phyloP scores from a whole-genome alignment of 2,797 vertebrate species.

The Ptychadena robeensis region DNA sequence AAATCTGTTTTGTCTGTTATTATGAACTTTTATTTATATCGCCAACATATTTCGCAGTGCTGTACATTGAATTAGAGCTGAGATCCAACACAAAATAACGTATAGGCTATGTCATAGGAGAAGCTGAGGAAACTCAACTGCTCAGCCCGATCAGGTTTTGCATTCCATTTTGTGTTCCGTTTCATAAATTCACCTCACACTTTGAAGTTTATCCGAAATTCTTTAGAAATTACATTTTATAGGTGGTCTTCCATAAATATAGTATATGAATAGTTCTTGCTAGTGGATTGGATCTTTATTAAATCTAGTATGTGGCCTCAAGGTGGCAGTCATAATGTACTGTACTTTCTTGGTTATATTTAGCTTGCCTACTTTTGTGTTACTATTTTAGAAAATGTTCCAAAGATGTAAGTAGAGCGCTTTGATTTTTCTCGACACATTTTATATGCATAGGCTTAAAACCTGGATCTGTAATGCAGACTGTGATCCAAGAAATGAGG shows the following conservation, averaged over 20 bases:
- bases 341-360: background rate
- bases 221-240: background rate
- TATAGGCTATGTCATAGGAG: no score
- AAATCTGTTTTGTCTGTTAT: constrained; percentile 1
- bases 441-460: background rate
- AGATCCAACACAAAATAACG: no score
- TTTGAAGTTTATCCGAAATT: background rate
- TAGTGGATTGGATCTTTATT: no score
- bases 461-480: background rate
- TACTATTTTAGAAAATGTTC: background rate
- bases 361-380: background rate
- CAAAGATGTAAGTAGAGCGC: background rate
- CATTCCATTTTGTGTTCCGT: no score
- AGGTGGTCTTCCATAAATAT: background rate
- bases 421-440: background rate
- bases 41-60: no score
- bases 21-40: no score
- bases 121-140: no score
- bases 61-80: no score
- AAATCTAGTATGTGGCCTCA: constrained; percentile 7
- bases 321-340: constrained; percentile 25
- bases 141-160: no score
- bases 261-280: no score
- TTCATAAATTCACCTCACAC: background rate
- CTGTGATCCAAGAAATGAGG: background rate